Conservation (phyloP, 2,797 vertebrate species). For the Halcyon leucocephala region DNA sequence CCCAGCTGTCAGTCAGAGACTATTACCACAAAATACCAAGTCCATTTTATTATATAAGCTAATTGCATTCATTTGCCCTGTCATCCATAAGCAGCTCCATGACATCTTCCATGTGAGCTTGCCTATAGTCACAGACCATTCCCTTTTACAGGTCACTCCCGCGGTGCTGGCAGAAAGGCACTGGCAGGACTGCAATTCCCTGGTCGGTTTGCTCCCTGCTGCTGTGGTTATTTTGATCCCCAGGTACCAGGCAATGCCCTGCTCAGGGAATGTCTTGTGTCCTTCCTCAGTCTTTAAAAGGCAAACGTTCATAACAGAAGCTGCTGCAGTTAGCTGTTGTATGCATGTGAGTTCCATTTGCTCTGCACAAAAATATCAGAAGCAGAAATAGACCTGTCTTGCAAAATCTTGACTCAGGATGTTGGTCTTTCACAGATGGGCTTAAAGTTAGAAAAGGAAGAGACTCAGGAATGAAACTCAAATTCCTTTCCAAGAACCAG, state of each 20-base stretch:
- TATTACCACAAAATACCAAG: background rate
- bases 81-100: background rate
- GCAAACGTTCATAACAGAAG: background rate
- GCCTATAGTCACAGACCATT: background rate
- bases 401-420: background rate
- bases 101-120: background rate
- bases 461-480: background rate
- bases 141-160: background rate
- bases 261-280: background rate
- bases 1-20: background rate
- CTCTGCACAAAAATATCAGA: background rate
- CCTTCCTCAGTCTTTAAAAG: background rate
- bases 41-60: background rate
- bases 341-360: background rate
- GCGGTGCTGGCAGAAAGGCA: background rate
- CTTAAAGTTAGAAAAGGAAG: background rate
- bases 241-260: background rate
- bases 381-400: background rate
- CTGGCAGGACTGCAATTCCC: background rate
- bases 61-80: background rate
- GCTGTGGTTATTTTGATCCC: background rate
- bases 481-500: background rate
- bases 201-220: background rate
- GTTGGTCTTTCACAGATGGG: background rate
- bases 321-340: background rate